Conservation (phyloP, 2,888 invertebrate species). For the Drosophila vallismaia region DNA sequence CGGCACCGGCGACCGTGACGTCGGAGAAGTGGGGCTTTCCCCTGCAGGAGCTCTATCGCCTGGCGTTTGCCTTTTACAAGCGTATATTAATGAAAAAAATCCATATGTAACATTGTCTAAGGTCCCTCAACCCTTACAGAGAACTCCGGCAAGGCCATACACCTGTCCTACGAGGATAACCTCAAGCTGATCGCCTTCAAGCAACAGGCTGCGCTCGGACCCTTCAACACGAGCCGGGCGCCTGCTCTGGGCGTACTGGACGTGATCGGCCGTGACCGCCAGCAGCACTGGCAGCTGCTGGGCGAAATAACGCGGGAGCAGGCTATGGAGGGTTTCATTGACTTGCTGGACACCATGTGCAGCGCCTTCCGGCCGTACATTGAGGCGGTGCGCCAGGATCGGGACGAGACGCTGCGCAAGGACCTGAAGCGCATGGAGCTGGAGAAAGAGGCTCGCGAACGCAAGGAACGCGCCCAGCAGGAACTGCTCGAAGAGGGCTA, state of each 20-base stretch:
- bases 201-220: constrained; percentile 95
- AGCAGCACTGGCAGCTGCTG: constrained; percentile 96
- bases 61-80: constrained; percentile 96
- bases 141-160: constrained; percentile 98
- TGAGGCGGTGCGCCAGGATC: constrained; percentile 95
- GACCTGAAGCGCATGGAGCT: constrained; percentile 80
- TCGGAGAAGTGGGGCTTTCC: constrained; percentile 88
- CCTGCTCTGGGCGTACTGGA: constrained; percentile 96
- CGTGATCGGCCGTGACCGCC: constrained; percentile 96
- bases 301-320: constrained; percentile 93
- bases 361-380: constrained; percentile 95
- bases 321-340: constrained; percentile 96
- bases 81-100: constrained; percentile 86
- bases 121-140: constrained; percentile 85
- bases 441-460: constrained; percentile 72
- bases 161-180: constrained; percentile 96
- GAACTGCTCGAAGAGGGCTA: constrained; percentile 78
- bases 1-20: constrained; percentile 33
- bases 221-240: constrained; percentile 88
- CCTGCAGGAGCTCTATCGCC: constrained; percentile 92
- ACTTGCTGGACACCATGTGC: constrained; percentile 93
- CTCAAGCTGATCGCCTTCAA: constrained; percentile 95
- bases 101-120: neutral
- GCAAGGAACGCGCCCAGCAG: constrained; percentile 75
- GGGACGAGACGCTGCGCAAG: constrained; percentile 90